Base-by-base conservation (phyloP, 2,797 vertebrate species). In the Hippoglossus hippoglossus region DNA sequence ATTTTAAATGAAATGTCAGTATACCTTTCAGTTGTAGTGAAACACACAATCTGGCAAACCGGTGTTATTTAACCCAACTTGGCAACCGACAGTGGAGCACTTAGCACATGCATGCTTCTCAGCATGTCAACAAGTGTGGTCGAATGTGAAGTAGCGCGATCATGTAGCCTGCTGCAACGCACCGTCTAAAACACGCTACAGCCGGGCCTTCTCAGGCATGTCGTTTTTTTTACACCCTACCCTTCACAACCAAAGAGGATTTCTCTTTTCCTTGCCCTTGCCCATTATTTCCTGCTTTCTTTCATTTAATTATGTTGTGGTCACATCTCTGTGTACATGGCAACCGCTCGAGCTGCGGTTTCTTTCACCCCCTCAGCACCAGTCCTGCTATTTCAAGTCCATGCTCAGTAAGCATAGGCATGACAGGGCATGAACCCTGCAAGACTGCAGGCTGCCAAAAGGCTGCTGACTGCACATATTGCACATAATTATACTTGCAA, bases 401-500 rank as follows among this genome's bases (percentile, higher is more conserved):
- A 75, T 86, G 77, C 87, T 90, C 84, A 83, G 83, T 91, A 91
- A 90, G 88, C 87, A 84, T 82, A 84, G 87, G 88, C 92, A 91
- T 93, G 92, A 93, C 67, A 79, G 87, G 87, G 90, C 91, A 91
- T 89, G 92, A 93, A 91, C 91, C 84, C 77, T 80, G 61, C 79
- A 61, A 78, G 79, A 73, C 83, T 79, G 54, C 79, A 62, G 73
- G 72, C 83, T 91, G 88, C 84, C 85, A 88, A 86, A 81, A 66
- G 31, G 62, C 84, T 88, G 86, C 87, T 87, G 87, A 89, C 75
- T 80, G 72, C 83, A 86, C 80, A 80, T 83, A 84, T 85, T 86
- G 79, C 67, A 85, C 71, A 79, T 82, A 85, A 85, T 89, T 88
- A 75, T 82, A 88, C 84, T 74, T 52, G 55, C 77, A 81, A 82